phyloP scores from a whole-genome alignment of 2,797 vertebrate species.

The Decapterus maruadsi region DNA sequence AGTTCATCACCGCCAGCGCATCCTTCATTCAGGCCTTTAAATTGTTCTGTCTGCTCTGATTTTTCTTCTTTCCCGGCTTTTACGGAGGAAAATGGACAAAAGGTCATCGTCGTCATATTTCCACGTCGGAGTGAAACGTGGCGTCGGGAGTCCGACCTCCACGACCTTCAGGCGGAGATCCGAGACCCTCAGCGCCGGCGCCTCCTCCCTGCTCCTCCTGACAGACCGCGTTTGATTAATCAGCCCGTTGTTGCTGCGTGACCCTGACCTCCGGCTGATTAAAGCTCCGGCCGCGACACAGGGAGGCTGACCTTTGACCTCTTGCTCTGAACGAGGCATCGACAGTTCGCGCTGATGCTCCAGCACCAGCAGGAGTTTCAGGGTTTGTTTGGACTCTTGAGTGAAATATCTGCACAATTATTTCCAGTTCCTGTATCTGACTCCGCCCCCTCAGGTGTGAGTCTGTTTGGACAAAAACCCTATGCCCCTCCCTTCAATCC shows the following conservation, averaged over 20 bases:
- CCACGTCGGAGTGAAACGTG: constrained; percentile 16
- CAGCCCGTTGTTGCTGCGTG: constrained; percentile 12
- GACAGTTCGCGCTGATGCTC: background rate
- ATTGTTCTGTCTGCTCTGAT: constrained; percentile 16
- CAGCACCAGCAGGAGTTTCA: background rate
- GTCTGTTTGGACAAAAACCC: too few relatives aligned
- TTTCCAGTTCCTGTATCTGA: too few relatives aligned
- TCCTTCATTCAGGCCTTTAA: constrained; percentile 30
- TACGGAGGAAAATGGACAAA: constrained; percentile 39
- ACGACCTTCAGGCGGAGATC: background rate
- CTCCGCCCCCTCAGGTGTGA: too few relatives aligned
- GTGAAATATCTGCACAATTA: too few relatives aligned
- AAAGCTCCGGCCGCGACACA: background rate
- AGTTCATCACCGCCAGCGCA: constrained; percentile 37
- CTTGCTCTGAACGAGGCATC: background rate
- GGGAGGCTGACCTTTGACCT: constrained; percentile 6
- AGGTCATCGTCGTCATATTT: constrained; percentile 28
- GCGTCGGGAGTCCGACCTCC: constrained; percentile 14
- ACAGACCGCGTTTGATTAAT: constrained; percentile 13
- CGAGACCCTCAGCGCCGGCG: background rate
- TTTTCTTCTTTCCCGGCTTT: constrained; percentile 38
- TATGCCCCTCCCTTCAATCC: too few relatives aligned
- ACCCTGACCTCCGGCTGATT: constrained; percentile 11
- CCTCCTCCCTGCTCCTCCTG: background rate
- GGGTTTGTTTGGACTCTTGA: background rate